Evolutionary conservation across 2,113 vertebrate species (phyloP).

Genomic region (Megaceryle torquata): DNA sequence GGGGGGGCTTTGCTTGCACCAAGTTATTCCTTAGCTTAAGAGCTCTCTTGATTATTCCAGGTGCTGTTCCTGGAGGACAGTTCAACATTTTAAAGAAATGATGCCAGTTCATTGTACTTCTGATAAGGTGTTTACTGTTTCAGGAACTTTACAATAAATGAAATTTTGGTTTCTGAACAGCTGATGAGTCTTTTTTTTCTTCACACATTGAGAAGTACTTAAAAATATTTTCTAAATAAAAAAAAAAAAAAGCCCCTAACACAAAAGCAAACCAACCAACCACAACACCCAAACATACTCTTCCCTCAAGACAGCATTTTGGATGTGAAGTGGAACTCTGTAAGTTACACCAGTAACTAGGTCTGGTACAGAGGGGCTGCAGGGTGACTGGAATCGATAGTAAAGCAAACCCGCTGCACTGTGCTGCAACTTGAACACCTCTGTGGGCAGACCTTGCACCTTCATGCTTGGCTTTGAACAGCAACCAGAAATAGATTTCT

Average conservation of each 20-base stretch:
- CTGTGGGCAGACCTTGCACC: too few relatives aligned
- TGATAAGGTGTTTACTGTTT: background rate
- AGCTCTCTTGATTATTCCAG: background rate
- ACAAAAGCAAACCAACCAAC: too few relatives aligned
- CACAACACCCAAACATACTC: too few relatives aligned
- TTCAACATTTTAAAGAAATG: background rate
- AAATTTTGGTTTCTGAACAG: background rate
- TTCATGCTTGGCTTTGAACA: background rate
- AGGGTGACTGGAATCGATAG: rapidly evolving
- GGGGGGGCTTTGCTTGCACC: background rate
- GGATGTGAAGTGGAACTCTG: background rate
- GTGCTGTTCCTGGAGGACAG: background rate
- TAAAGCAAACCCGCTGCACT: background rate
- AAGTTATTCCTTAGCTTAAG: background rate
- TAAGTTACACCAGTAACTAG: background rate
- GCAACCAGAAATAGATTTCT: rapidly evolving
- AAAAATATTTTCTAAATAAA: background rate
- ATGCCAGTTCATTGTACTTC: background rate
- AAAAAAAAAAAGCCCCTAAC: background rate
- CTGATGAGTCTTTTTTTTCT: background rate
- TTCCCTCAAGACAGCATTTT: background rate
- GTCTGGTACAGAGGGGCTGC: too few relatives aligned
- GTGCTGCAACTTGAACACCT: background rate
- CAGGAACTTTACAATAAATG: constrained; percentile 14
- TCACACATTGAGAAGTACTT: background rate